These are phyloP conservation scores for Psettodes erumei DNA, from an alignment of 2,113 vertebrate genomes.

Conservation along the genomic window DNA sequence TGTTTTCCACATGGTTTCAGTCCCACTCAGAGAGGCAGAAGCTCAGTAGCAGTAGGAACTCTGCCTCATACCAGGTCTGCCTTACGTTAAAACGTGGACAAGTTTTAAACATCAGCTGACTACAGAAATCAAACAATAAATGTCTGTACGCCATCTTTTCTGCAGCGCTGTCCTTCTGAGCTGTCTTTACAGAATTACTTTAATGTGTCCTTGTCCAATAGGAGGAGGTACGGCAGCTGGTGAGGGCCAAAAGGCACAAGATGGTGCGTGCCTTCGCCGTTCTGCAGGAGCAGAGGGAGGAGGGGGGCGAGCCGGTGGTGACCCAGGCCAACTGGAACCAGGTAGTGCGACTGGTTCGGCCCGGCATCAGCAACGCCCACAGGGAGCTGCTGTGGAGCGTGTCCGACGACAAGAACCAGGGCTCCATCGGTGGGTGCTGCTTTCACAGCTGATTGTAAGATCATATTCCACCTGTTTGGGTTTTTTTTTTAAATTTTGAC, in stretches of 20 bases:
- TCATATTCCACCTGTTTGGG: no score
- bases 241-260: conserved; percentile 90
- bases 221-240: conserved; percentile 93
- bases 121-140: neutral
- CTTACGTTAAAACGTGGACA: no score
- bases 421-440: conserved; percentile 88
- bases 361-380: conserved; percentile 86
- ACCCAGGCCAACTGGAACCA: conserved; percentile 86
- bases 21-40: neutral
- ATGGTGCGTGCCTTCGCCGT: conserved; percentile 91
- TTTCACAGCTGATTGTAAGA: no score
- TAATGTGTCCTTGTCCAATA: conserved; percentile 49
- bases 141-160: neutral
- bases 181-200: neutral
- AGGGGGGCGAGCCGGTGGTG: conserved; percentile 82
- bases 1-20: neutral
- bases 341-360: conserved; percentile 85
- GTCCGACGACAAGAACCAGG: conserved; percentile 84
- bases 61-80: no score
- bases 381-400: conserved; percentile 89
- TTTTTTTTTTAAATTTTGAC: no score
- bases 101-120: no score
- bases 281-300: conserved; percentile 84
- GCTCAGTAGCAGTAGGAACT: no score
- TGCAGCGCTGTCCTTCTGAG: no score